These are phyloP conservation scores for Balanococcus diminutus DNA, from an alignment of 2,888 invertebrate genomes.

Conservation along the genomic window DNA sequence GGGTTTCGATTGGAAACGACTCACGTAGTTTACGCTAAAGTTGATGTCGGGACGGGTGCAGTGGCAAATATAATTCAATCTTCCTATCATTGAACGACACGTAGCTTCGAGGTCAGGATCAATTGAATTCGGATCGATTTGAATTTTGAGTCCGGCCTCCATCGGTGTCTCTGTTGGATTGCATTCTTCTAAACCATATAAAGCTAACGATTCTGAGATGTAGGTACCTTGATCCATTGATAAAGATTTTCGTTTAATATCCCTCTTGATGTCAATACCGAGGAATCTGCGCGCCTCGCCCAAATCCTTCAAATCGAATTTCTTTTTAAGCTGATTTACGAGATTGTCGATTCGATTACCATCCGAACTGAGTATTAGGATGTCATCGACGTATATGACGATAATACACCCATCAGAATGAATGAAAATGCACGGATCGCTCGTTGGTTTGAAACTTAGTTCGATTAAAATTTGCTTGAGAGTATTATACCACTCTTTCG, in stretches of 20 bases:
- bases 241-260: neutral
- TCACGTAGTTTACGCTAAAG: neutral
- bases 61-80: neutral
- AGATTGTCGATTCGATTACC: neutral
- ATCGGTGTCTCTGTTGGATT: neutral
- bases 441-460: neutral
- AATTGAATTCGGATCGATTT: neutral
- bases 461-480: neutral
- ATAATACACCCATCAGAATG: neutral
- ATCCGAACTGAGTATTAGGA: neutral
- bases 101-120: neutral
- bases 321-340: neutral
- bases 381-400: neutral
- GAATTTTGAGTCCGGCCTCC: neutral
- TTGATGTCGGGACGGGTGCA: neutral
- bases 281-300: neutral
- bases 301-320: neutral
- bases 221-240: neutral
- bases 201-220: neutral
- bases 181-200: neutral
- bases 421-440: neutral
- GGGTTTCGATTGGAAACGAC: neutral
- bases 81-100: neutral
- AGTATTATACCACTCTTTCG: too few species aligned
- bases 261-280: neutral